A percentile compares a stretch with the other conserved stretches of the same genome.
Evolutionary conservation across 2,797 vertebrate genomes (phyloP).

Genomic region (Scarus forsteni): DNA sequence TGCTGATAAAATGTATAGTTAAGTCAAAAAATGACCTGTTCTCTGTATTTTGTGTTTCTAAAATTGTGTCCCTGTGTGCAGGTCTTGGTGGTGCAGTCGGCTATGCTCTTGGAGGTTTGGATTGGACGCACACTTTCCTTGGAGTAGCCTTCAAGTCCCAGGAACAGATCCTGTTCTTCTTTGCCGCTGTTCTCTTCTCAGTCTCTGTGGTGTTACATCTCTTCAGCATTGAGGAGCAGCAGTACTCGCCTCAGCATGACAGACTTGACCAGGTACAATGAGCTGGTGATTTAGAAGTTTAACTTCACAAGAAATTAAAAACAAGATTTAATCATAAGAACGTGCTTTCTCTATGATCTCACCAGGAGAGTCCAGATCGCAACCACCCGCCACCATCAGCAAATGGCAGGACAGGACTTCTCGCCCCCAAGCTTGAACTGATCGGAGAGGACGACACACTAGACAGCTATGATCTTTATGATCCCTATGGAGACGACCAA

Average conservation of each 20-base stretch:
- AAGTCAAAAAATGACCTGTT: background rate
- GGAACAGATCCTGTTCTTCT: slow-evolving; percentile 97
- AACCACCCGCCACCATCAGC: slow-evolving; percentile 45
- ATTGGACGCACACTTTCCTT: slow-evolving; percentile 97
- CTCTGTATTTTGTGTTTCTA: background rate
- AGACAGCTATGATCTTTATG: slow-evolving; percentile 78
- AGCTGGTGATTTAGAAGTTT: background rate
- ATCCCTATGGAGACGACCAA: slow-evolving; percentile 70
- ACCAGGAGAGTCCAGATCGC: slow-evolving; percentile 70
- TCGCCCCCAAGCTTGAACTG: slow-evolving; percentile 80
- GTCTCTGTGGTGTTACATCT: slow-evolving; percentile 92
- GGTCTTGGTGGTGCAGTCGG: slow-evolving; percentile 96
- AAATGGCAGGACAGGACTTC: slow-evolving; percentile 70
- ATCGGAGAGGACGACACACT: slow-evolving; percentile 86
- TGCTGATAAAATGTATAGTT: background rate
- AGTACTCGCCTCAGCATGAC: slow-evolving; percentile 90
- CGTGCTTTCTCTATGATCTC: background rate
- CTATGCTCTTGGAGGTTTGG: slow-evolving; percentile 95
- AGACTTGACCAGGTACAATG: slow-evolving; percentile 79
- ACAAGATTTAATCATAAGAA: background rate
- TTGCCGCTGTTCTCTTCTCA: slow-evolving; percentile 91
- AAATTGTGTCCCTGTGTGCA: slow-evolving; percentile 55
- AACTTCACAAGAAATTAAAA: background rate
- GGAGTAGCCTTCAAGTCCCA: slow-evolving; percentile 91
- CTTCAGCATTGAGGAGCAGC: slow-evolving; percentile 94